phyloP scores from a whole-genome alignment of 2,797 vertebrate genomes.

The Sandelia bainsii region DNA sequence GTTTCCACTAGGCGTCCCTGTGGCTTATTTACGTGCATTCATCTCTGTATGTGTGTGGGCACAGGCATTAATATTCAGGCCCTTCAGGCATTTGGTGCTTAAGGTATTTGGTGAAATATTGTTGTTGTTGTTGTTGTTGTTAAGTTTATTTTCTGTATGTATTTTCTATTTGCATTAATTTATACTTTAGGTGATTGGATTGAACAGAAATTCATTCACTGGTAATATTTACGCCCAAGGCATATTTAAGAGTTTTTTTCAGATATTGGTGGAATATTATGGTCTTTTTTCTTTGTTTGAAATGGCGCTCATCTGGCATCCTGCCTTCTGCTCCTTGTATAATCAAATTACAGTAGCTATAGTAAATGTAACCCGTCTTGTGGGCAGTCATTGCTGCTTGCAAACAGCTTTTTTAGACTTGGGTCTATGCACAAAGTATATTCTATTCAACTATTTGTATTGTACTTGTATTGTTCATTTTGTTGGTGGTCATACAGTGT shows the following conservation, averaged over 20 bases:
- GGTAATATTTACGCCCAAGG: conserved; percentile 21
- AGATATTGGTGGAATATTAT: conserved; percentile 59
- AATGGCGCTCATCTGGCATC: conserved; percentile 33
- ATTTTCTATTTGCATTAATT: conserved; percentile 56
- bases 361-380: conserved; percentile 42
- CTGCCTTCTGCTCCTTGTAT: conserved; percentile 43
- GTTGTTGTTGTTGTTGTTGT: conserved; percentile 41
- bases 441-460: conserved; percentile 7
- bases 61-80: conserved; percentile 47
- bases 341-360: conserved; percentile 52
- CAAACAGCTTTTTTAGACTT: conserved; percentile 20
- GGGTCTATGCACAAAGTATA: conserved; percentile 23
- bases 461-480: conserved; percentile 25
- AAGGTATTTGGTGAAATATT: conserved; percentile 59
- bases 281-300: conserved; percentile 59
- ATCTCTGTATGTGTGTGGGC: conserved; percentile 35
- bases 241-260: conserved; percentile 48
- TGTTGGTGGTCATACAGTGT: background rate
- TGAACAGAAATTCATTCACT: conserved; percentile 54
- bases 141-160: conserved; percentile 4
- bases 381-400: conserved; percentile 25
- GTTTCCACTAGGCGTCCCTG: conserved; percentile 45
- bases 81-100: conserved; percentile 45
- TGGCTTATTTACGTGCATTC: conserved; percentile 64
- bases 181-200: conserved; percentile 43